phyloP scores from a whole-genome alignment of 1,140 invertebrate species.

The Stenopsyche tienmushanensis region DNA sequence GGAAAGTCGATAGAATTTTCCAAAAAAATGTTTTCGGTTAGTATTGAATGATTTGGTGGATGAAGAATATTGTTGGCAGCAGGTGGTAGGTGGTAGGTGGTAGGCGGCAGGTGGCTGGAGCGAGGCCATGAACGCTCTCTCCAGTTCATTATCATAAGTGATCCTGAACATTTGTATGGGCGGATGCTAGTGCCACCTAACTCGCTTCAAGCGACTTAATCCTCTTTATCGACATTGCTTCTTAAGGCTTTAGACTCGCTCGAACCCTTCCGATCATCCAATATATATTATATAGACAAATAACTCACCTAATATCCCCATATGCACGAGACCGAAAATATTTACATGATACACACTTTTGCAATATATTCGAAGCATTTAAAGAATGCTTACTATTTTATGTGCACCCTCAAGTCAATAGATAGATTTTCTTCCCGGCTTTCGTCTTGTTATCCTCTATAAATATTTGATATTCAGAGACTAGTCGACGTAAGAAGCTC shows the following conservation, averaged over 20 bases:
- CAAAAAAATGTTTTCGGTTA: background rate
- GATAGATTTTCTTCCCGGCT: too few species aligned
- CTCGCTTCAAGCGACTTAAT: slow-evolving; percentile 20
- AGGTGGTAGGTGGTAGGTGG: slow-evolving; percentile 5
- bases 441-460: too few species aligned
- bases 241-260: slow-evolving; percentile 1
- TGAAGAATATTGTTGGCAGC: slow-evolving; percentile 18
- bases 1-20: background rate
- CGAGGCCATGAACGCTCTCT: background rate
- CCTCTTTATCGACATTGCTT: slow-evolving; percentile 26
- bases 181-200: slow-evolving; percentile 18
- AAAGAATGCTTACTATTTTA: too few species aligned
- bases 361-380: too few species aligned
- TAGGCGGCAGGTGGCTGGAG: slow-evolving; percentile 22
- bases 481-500: too few species aligned
- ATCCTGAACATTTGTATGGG: slow-evolving; percentile 34
- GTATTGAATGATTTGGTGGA: background rate
- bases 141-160: slow-evolving; percentile 39
- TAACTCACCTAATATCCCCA: background rate
- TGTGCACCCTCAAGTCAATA: too few species aligned
- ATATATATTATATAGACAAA: background rate
- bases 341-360: too few species aligned
- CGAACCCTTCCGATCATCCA: background rate
- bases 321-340: too few species aligned
- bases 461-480: too few species aligned